These are phyloP conservation scores for Drosophila prostipennis DNA, from an alignment of 2,888 invertebrate species.

Conservation along the genomic window DNA sequence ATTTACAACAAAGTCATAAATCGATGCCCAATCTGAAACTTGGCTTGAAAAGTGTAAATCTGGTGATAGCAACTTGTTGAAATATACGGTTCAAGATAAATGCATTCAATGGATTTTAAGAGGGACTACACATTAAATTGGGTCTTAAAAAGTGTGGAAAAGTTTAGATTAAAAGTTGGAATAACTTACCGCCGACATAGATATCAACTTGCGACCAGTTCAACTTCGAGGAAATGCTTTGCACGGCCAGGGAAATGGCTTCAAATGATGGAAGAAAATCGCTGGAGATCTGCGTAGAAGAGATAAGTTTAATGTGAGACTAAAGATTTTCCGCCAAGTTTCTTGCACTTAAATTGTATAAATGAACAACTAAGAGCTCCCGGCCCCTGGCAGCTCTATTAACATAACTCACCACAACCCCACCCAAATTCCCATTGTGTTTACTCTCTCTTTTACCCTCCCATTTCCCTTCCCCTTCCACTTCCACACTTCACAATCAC, in stretches of 20 bases:
- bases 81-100: too few species aligned
- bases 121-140: too few species aligned
- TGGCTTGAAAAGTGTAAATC: too few species aligned
- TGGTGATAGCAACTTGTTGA: too few species aligned
- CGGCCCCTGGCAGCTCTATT: constrained; percentile 18
- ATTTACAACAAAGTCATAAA: too few species aligned
- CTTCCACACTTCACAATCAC: constrained; percentile 18
- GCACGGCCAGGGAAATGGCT: constrained; percentile 84
- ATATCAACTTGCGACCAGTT: constrained; percentile 84
- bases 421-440: constrained; percentile 9
- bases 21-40: too few species aligned
- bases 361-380: constrained; percentile 21
- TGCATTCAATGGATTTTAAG: too few species aligned
- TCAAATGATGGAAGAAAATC: constrained; percentile 84
- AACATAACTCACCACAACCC: constrained; percentile 17
- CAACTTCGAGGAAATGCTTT: constrained; percentile 83
- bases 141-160: background rate
- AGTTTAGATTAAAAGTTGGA: background rate
- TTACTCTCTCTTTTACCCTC: constrained; percentile 12
- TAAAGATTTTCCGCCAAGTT: constrained; percentile 11
- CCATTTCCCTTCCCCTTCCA: background rate
- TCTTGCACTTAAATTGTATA: constrained; percentile 4
- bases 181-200: constrained; percentile 83
- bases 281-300: constrained; percentile 81
- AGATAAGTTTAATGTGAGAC: constrained; percentile 23